Base-by-base conservation (phyloP, 2,797 vertebrate genomes). In the Sciaenops ocellatus region DNA sequence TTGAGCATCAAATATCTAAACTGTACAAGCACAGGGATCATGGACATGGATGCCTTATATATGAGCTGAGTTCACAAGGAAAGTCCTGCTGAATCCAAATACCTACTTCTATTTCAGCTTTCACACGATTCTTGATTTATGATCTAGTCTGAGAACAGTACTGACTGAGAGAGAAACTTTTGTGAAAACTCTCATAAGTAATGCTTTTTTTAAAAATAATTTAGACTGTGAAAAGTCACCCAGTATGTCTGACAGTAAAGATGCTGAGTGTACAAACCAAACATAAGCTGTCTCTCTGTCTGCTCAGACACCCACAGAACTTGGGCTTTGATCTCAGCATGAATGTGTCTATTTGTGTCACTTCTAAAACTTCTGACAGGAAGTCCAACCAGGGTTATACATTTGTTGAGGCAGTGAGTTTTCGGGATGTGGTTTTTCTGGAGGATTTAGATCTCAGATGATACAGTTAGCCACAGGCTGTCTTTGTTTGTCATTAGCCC, bases 381-480 rank as follows among this genome's bases (percentile, higher is more conserved):
- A 93, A 90, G 86, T 88, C 85, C 61, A 50, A 76, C 63, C 81
- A 38, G 60, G 74, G 76, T 76, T 83, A 42, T 80, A 78, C 76
- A 71, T 91, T 87, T 86, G 82, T 88, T 77, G 77, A 85, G 79
- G 79, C 79, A 59, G 78, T 63, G 65, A 86, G 62, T 81, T 87
- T 84, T 87, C 41, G 56, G 91, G 93, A 93, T 92, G 92, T 93
- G 93, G 90, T 80, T 93, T 92, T 87, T 83, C 85, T 62, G 55
- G 48, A 83, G 80, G 89, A 89, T 83, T 86, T 67, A 83, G 79
- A 89, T 90, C 82, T 85, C 63, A 78, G 82, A 87, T 83, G 84
- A 92, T 86, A 88, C 83, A 74, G 70, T 77, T 34, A 28, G 82
- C 82, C 84, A 84, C 82, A 87, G 85, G 78, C 80, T 46, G 84